Conservation (phyloP, 2,113 vertebrate species). For the Gallinago jamesoni region DNA sequence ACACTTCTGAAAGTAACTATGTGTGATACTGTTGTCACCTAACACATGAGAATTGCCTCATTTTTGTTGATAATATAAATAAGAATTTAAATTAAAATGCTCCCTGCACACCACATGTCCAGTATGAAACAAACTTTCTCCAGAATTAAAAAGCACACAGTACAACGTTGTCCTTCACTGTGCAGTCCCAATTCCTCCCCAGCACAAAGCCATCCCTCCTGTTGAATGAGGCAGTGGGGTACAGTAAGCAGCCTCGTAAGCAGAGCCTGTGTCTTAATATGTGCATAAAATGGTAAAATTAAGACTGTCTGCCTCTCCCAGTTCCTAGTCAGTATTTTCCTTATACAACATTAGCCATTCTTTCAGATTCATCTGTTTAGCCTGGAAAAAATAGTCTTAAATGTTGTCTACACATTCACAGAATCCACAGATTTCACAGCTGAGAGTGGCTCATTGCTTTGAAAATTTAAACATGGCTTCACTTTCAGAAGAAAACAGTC, state of each 20-base stretch:
- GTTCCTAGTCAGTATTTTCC: not conserved
- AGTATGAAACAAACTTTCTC: not conserved
- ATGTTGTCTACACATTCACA: not conserved
- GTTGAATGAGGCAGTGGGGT: not conserved
- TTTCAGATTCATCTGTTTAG: not conserved
- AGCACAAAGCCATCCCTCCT: not conserved
- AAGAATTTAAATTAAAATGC: not conserved
- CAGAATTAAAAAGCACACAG: not conserved
- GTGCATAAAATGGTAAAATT: not conserved
- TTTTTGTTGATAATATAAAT: not conserved
- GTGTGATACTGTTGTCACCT: fast-evolving
- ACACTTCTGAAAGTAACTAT: not conserved
- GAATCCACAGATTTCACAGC: not conserved
- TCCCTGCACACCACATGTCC: not conserved
- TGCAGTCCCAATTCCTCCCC: not conserved
- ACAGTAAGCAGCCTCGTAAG: not conserved
- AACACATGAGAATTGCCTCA: not conserved
- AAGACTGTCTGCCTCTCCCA: not conserved
- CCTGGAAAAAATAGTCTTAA: not conserved
- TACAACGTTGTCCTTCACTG: not conserved
- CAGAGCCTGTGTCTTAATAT: not conserved
- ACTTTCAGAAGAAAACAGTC: not conserved
- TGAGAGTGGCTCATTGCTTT: not conserved
- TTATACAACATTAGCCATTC: not conserved
- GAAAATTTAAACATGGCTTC: not conserved